Base-by-base conservation (phyloP, 2,797 vertebrate genomes). In the Manis crassicaudata region DNA sequence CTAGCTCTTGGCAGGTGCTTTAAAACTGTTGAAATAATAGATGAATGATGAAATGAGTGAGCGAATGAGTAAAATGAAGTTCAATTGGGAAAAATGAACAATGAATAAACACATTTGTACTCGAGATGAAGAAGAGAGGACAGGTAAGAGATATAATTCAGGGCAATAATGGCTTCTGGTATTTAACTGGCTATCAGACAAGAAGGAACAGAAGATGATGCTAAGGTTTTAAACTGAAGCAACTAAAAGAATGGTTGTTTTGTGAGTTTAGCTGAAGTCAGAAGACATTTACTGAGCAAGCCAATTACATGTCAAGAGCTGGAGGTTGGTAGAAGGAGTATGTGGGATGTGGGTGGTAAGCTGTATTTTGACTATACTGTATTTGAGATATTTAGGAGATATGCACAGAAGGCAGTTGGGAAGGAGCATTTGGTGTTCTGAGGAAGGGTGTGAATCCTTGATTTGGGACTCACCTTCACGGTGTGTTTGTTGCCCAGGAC, bases 331-430 rank as follows among this genome's bases (percentile, higher is more conserved):
- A 8, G 60, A 40, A 40, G 37, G 40, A 63, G 77, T 11, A 1
- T 40, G 37, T 40, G 37, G 3, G 7, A 9, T 6, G 7, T n/a
- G 29, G 40, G n/a, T 62, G 32, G 25, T n/a, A 60, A 94, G 52
- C 43, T 93, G 50, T 46, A 79, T 82, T 88, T 88, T 65, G 65
- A 27, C 65, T 81, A 8, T 35, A 43, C 7, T 62, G 16, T 90
- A 62, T 82, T 86, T 92, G 82, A 81, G 82, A n/a, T 63, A 60
- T 58, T 86, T 95, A 79, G 92, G 52, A 77, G 67, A 43, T 85
- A 13, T 58, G 29, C 7, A 7, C 68, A 75, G 27, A 92, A 80
- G 60, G 17, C 40, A 62, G 50, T 84, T 93, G 58, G 70, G 92
- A 81, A 90, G 32, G 77, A 90, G 29, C 43, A 8, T 76, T 93